phyloP scores from a whole-genome alignment of 2,113 vertebrate genomes.

The Fulica atra region DNA sequence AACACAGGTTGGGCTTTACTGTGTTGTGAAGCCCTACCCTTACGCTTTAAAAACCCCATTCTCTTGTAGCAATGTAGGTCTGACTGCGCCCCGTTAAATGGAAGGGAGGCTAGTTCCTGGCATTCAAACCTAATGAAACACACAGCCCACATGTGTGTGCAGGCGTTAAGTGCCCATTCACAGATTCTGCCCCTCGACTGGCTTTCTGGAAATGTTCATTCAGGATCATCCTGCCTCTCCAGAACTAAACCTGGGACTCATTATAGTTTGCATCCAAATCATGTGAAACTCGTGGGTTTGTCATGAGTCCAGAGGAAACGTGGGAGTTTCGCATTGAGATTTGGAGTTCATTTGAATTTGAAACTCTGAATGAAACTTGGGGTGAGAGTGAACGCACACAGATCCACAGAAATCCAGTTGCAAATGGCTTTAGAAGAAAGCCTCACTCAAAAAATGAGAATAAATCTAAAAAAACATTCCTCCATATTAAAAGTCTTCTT shows the following conservation, averaged over 20 bases:
- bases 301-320: conserved; percentile 16
- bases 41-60: background rate
- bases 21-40: background rate
- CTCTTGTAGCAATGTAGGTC: background rate
- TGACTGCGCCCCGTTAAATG: background rate
- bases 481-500: background rate
- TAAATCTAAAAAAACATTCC: background rate
- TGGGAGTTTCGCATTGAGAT: conserved; percentile 41
- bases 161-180: background rate
- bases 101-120: background rate
- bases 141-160: background rate
- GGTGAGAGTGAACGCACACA: background rate
- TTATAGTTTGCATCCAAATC: conserved; percentile 9
- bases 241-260: conserved; percentile 5
- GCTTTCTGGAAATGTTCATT: background rate
- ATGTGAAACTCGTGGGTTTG: conserved; percentile 12
- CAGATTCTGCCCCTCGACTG: background rate
- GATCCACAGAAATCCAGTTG: background rate
- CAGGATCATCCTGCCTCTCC: background rate
- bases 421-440: background rate
- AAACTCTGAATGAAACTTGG: background rate
- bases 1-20: background rate
- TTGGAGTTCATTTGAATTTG: conserved; percentile 25
- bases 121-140: background rate
- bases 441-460: background rate